A percentile compares a stretch with the other conserved stretches of the same genome.
Conservation (phyloP, 2,797 vertebrate genomes). For the Halcyon chelicuti region DNA sequence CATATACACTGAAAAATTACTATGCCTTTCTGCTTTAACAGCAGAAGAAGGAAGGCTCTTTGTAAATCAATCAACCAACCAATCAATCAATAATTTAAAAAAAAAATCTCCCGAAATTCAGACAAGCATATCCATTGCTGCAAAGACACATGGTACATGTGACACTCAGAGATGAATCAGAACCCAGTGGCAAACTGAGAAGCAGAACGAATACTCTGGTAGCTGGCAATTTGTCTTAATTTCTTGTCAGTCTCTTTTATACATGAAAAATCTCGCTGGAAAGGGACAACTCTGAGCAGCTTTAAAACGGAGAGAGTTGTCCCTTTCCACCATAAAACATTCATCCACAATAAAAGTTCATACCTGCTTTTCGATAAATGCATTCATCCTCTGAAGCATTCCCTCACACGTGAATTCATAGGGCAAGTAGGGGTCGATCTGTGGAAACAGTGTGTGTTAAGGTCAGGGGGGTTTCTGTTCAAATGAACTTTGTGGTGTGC, state of each 20-base stretch:
- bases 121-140: not conserved
- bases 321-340: not conserved
- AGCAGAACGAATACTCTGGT: not conserved
- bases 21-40: not conserved
- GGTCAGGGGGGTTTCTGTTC: not conserved
- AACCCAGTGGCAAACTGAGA: not conserved
- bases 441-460: constrained; percentile 5
- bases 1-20: not conserved
- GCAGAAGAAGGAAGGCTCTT: not conserved
- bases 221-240: not conserved
- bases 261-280: not conserved
- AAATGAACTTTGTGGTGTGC: not conserved
- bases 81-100: not conserved
- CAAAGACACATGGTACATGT: not conserved
- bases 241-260: not conserved
- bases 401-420: constrained; percentile 98
- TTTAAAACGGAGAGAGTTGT: not conserved
- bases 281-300: not conserved
- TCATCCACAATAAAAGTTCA: not conserved
- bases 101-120: not conserved
- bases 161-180: not conserved
- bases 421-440: constrained; percentile 98
- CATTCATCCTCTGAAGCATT: constrained; percentile 96
- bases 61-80: not conserved
- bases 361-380: constrained; percentile 96